A percentile compares a stretch with the other conserved stretches of the same genome.
phyloP scores from a whole-genome alignment of 1,140 invertebrate species.

The Stratiolaelaps scimitus region DNA sequence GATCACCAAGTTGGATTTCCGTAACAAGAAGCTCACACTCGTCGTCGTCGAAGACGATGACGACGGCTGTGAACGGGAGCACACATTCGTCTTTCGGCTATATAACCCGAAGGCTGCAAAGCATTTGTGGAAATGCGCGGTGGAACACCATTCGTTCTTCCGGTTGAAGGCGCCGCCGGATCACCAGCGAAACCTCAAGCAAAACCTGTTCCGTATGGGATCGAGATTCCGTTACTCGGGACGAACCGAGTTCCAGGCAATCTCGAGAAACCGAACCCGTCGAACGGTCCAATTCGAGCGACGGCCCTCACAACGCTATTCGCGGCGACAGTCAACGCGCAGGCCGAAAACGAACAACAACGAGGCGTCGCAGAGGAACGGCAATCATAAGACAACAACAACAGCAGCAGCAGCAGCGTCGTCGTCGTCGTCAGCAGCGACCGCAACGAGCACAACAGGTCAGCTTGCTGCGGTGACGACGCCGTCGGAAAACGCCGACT shows the following conservation, averaged over 20 bases:
- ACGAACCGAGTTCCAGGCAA: conserved; percentile 83
- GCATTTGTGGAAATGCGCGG: conserved; percentile 94
- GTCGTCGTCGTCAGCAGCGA: conserved; percentile 28
- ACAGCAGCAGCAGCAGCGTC: conserved; percentile 9
- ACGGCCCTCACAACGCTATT: conserved; percentile 87
- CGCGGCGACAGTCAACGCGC: conserved; percentile 66
- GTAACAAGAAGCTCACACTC: conserved; percentile 85
- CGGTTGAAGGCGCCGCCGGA: conserved; percentile 49
- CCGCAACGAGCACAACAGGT: conserved; percentile 21
- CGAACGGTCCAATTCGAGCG: conserved; percentile 87
- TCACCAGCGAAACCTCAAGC: conserved; percentile 37
- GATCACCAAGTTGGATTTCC: conserved; percentile 89
- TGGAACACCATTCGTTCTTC: conserved; percentile 97
- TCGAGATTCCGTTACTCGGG: conserved; percentile 49
- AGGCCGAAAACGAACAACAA: conserved; percentile 32
- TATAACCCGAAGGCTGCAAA: conserved; percentile 65
- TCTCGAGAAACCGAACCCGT: conserved; percentile 62
- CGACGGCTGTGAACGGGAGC: conserved; percentile 76
- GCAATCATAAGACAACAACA: conserved; percentile 32
- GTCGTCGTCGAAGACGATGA: conserved; percentile 94
- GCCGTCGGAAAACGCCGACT: conserved; percentile 30
- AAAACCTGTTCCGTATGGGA: conserved; percentile 46
- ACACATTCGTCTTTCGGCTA: conserved; percentile 72
- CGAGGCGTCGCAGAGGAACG: conserved; percentile 34
- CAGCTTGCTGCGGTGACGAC: conserved; percentile 20